Evolutionary conservation across 2,113 vertebrate genomes (phyloP).

Genomic region (Psittacula cyanocephala): DNA sequence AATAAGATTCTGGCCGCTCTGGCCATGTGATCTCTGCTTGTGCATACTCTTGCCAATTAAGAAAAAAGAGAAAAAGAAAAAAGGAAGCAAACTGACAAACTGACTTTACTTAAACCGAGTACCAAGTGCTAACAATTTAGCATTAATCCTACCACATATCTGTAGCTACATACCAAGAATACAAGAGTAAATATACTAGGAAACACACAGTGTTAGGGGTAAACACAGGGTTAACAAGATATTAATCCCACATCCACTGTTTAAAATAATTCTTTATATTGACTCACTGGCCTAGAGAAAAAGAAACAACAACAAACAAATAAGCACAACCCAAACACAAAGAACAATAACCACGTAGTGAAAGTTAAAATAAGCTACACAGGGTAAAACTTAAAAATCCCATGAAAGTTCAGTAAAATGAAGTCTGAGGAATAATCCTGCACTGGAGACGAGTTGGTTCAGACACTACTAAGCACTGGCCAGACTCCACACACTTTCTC

Average conservation of each 20-base stretch:
- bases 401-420: background rate
- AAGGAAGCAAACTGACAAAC: background rate
- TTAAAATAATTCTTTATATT: background rate
- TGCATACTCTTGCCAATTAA: background rate
- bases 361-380: background rate
- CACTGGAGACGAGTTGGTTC: background rate
- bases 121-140: background rate
- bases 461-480: background rate
- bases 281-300: background rate
- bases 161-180: background rate
- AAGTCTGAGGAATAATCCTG: background rate
- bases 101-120: background rate
- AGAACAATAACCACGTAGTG: background rate
- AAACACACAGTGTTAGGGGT: background rate
- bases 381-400: background rate
- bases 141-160: background rate
- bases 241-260: background rate
- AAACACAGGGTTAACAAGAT: background rate
- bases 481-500: background rate
- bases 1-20: conserved; percentile 42
- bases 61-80: background rate
- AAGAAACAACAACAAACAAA: background rate
- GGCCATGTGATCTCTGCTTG: conserved; percentile 19
- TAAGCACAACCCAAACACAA: background rate
- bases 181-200: background rate